Conservation (phyloP, 1,140 invertebrate species). For the Penaeus vannamei region DNA sequence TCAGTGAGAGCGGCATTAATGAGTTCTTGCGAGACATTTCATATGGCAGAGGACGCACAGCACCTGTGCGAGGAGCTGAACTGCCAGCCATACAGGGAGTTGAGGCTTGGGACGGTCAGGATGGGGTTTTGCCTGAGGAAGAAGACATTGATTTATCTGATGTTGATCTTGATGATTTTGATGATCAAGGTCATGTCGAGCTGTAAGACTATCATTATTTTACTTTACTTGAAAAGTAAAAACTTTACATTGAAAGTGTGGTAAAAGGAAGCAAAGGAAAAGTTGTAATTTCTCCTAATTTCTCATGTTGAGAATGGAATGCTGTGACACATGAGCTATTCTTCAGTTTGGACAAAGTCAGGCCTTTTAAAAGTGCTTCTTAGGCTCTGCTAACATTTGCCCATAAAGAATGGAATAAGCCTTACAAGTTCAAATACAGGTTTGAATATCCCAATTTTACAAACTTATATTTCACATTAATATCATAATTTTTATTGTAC, state of each 20-base stretch:
- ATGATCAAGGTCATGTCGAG: constrained; percentile 41
- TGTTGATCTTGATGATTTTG: constrained; percentile 84
- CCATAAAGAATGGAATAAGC: constrained; percentile 26
- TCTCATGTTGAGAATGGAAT: constrained; percentile 62
- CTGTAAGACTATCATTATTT: constrained; percentile 30
- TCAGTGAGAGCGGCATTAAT: constrained; percentile 93
- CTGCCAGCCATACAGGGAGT: constrained; percentile 84
- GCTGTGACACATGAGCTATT: constrained; percentile 11
- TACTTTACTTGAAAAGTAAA: too few species aligned
- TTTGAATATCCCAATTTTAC: constrained; percentile 21
- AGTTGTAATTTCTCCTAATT: constrained; percentile 3
- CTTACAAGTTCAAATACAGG: neutral
- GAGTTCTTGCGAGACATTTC: constrained; percentile 95
- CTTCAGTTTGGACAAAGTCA: constrained; percentile 7
- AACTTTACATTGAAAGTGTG: too few species aligned
- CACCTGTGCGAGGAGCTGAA: constrained; percentile 87
- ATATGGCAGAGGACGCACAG: constrained; percentile 93
- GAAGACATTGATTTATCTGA: constrained; percentile 96
- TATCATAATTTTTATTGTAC: too few species aligned
- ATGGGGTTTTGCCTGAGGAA: constrained; percentile 89
- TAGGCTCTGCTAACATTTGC: too few species aligned
- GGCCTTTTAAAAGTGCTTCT: too few species aligned
- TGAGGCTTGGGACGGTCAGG: constrained; percentile 97
- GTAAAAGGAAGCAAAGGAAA: too few species aligned
- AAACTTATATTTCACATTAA: neutral